Percentiles rank a stretch among this genome's conserved stretches.
Conservation (phyloP, 2,888 invertebrate genomes). For the Ichneumoninae sp. region DNA sequence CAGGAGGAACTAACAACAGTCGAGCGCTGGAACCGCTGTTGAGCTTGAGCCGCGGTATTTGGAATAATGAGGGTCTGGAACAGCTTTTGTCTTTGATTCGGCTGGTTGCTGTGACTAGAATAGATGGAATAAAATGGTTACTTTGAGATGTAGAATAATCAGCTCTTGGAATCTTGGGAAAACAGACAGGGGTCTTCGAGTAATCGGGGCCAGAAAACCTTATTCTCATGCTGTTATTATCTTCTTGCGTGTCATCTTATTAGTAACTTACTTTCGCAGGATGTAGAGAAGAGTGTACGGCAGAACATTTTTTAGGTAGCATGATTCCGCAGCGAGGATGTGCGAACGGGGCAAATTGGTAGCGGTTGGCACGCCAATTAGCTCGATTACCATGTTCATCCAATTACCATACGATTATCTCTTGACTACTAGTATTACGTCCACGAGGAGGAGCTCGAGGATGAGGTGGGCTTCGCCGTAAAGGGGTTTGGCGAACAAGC, state of each 20-base stretch:
- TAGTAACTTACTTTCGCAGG: neutral
- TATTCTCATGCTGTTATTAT: neutral
- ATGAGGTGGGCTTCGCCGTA: conserved; percentile 21
- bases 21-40: too few relatives aligned
- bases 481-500: conserved; percentile 18
- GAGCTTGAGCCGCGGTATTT: too few relatives aligned
- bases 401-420: conserved; percentile 76
- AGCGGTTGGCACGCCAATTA: conserved; percentile 67
- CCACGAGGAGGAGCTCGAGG: neutral
- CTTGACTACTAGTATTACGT: conserved; percentile 27
- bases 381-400: conserved; percentile 75
- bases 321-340: neutral
- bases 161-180: neutral
- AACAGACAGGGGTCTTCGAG: neutral
- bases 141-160: neutral
- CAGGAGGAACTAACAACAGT: neutral
- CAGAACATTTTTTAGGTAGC: neutral
- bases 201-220: neutral
- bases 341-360: conserved; percentile 36
- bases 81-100: neutral
- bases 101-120: neutral
- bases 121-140: too few relatives aligned
- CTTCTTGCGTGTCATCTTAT: neutral
- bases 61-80: too few relatives aligned
- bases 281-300: neutral